Evolutionary conservation across 2,888 invertebrate species (phyloP), one percentile per base, ranked within the genome.

Genomic region (Cordilura impudica): DNA sequence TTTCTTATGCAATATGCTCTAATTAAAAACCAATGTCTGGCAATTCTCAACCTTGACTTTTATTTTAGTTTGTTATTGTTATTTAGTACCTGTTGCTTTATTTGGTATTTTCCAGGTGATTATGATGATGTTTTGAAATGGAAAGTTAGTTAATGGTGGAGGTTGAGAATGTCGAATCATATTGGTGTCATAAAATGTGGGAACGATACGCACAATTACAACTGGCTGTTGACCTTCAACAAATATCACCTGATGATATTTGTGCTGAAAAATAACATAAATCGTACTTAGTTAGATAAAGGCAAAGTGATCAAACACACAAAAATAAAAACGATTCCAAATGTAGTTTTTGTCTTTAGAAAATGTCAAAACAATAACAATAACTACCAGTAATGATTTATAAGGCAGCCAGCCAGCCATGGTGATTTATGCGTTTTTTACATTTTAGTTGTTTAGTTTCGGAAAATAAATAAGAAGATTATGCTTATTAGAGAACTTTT

Each of bases 71-170:
- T 12, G n/a, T n/a, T 14, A 47, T 53, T 51, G 21, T 21, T 60
- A 43, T 35, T 39, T 54, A 31, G 47, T 74, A 78, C 78, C 70
- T 78, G 78, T 79, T 79, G 78, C 66, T 26, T 56, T 29, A 18
- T 19, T 51, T 61, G 43, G 60, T 21, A 70, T 45, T 78, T 78
- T 78, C 60, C 73, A 70, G 74, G 49, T 75, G 74, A 75, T 75
- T 49, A 26, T 51, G 23, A 51, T 23, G 43, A 63, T 67, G 56
- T 67, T 71, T 49, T 61, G 43, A 75, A 79, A 71, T 51, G 66
- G 74, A 72, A 72, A 79, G 79, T 79, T 72, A 79, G 79, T 79
- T 72, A 75, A 79, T 74, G 71, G 66, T 49, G 63, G 45, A 39
- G 3, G 35, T 12, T 12, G 12, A 35, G 60, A 65, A 60, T 65